A percentile compares a stretch with the other conserved stretches of the same genome.
Conservation (phyloP, 2,113 vertebrate genomes). For the Ptilonorhynchus violaceus region DNA sequence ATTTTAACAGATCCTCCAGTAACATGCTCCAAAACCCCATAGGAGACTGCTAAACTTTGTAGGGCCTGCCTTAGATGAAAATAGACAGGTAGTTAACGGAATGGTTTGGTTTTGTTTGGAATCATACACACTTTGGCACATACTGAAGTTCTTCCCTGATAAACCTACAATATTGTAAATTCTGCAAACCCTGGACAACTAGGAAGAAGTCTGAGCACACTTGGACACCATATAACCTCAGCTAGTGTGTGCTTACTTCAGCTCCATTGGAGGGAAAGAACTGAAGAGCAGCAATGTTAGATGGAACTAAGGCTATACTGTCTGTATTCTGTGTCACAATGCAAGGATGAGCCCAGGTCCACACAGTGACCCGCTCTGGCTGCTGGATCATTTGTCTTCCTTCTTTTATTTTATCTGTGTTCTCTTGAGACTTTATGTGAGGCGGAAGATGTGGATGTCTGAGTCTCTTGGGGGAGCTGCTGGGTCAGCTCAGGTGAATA, state of each 20-base stretch:
- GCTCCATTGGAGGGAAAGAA: neutral
- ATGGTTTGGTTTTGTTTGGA: neutral
- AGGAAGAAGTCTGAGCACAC: neutral
- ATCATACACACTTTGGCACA: neutral
- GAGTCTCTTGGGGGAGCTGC: fast-evolving
- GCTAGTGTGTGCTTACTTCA: neutral
- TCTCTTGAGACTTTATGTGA: neutral
- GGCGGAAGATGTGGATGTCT: neutral
- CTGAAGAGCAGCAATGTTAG: neutral
- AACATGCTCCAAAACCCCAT: neutral
- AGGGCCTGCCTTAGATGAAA: neutral
- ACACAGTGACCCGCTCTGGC: neutral
- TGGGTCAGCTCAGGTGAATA: neutral
- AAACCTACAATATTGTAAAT: neutral
- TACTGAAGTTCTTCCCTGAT: neutral
- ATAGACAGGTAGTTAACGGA: neutral
- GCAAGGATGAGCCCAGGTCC: neutral
- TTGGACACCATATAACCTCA: fast-evolving
- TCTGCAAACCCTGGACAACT: neutral
- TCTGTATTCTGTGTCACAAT: neutral
- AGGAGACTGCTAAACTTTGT: neutral
- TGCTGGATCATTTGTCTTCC: neutral
- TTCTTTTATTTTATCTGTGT: neutral
- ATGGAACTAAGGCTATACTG: neutral
- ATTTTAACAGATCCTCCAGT: neutral